Conservation (phyloP, 2,113 vertebrate species). For the Channa argus region DNA sequence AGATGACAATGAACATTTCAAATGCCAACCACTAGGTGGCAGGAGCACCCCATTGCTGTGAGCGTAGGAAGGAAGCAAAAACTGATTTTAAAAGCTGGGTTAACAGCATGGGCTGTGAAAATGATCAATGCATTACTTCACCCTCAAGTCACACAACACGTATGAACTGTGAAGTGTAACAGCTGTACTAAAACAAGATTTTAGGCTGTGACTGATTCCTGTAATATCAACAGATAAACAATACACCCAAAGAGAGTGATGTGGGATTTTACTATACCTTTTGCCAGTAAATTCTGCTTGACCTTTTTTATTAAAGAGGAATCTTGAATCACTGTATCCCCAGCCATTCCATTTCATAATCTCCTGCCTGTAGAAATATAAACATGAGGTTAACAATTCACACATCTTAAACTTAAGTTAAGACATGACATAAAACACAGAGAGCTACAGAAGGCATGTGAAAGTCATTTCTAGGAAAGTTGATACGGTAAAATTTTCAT, state of each 20-base stretch:
- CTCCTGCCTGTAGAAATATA: slow-evolving; percentile 89
- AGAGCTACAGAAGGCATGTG: slow-evolving; percentile 10
- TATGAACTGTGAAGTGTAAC: background rate
- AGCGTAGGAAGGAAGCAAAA: slow-evolving; percentile 24
- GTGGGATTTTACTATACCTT: slow-evolving; percentile 82
- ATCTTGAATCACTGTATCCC: slow-evolving; percentile 97
- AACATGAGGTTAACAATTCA: slow-evolving; percentile 13
- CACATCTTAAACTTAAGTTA: slow-evolving; percentile 2
- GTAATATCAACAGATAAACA: slow-evolving; percentile 4
- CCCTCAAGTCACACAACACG: slow-evolving; percentile 3
- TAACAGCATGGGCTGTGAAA: slow-evolving; percentile 36
- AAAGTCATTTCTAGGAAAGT: slow-evolving; percentile 9
- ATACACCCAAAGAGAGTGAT: background rate
- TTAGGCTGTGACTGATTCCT: slow-evolving; percentile 1
- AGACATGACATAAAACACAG: slow-evolving; percentile 12
- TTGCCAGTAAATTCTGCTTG: slow-evolving; percentile 96
- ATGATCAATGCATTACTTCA: slow-evolving; percentile 39
- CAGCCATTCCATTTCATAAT: slow-evolving; percentile 99
- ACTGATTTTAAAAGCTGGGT: slow-evolving; percentile 28
- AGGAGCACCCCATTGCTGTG: slow-evolving; percentile 73
- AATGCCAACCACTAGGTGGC: slow-evolving; percentile 81
- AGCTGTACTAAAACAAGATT: slow-evolving; percentile 1
- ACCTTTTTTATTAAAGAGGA: slow-evolving; percentile 96
- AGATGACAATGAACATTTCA: slow-evolving; percentile 50
- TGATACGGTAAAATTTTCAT: background rate